These are phyloP conservation scores for Allygus modestus DNA, from an alignment of 2,888 invertebrate species.

Conservation along the genomic window DNA sequence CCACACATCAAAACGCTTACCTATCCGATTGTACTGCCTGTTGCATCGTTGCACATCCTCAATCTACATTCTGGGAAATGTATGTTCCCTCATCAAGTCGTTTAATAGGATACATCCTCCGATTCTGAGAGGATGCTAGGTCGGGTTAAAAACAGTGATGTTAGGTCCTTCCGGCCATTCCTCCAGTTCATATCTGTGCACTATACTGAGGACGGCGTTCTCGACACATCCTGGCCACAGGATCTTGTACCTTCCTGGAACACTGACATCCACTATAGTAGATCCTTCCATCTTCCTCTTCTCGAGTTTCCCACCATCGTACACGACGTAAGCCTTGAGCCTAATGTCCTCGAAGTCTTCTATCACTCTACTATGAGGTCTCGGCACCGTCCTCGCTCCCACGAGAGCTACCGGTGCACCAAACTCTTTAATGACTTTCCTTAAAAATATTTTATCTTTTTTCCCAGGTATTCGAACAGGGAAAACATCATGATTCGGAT, in stretches of 20 bases:
- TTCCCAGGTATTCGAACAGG: slow-evolving; percentile 12
- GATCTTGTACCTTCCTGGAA: slow-evolving; percentile 38
- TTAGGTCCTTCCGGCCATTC: slow-evolving; percentile 42
- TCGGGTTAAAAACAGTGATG: slow-evolving; percentile 33
- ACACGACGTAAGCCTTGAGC: slow-evolving; percentile 14
- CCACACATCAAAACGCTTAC: neutral
- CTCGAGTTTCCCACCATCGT: slow-evolving; percentile 14
- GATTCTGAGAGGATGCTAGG: slow-evolving; percentile 5
- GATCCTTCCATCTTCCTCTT: slow-evolving; percentile 16
- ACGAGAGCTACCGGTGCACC: slow-evolving; percentile 25
- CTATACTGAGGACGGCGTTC: slow-evolving; percentile 19
- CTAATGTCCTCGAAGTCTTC: slow-evolving; percentile 24
- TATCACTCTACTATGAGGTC: slow-evolving; percentile 23
- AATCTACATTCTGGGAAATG: slow-evolving; percentile 5
- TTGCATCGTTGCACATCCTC: neutral
- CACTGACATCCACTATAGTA: slow-evolving; percentile 22
- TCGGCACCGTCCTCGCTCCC: slow-evolving; percentile 4
- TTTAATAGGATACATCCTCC: neutral
- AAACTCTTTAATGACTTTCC: slow-evolving; percentile 18
- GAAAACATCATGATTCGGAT: neutral
- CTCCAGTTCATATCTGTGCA: slow-evolving; percentile 2
- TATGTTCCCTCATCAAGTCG: neutral
- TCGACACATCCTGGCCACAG: slow-evolving; percentile 47
- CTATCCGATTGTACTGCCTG: neutral
- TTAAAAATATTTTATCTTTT: neutral